Conservation (phyloP, 2,113 vertebrate species). For the Calidris pygmaea region DNA sequence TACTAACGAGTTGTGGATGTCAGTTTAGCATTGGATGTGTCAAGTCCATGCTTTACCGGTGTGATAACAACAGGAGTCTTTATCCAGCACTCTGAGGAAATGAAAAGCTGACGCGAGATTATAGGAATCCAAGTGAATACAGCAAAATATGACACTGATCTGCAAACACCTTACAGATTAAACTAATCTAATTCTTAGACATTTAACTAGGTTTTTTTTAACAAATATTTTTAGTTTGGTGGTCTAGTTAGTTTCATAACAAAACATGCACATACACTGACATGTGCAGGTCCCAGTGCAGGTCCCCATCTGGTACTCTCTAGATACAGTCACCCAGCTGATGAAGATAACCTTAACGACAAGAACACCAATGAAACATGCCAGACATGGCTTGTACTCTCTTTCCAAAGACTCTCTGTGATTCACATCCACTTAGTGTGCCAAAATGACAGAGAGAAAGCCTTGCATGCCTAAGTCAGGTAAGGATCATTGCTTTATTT, state of each 20-base stretch:
- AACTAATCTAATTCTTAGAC: not conserved
- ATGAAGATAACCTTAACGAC: not conserved
- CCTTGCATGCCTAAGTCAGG: not conserved
- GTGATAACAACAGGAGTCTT: slow-evolving; percentile 41
- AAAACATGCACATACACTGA: not conserved
- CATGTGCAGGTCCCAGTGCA: not conserved
- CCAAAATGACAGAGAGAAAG: not conserved
- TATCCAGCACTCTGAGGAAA: not conserved
- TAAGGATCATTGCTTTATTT: not conserved
- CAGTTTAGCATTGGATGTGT: slow-evolving; percentile 57
- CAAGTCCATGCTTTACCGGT: slow-evolving; percentile 45
- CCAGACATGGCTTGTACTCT: not conserved
- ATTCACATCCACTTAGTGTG: not conserved
- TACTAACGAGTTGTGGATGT: slow-evolving; percentile 70
- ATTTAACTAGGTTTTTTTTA: not conserved
- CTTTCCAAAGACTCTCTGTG: not conserved
- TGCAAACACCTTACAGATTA: not conserved
- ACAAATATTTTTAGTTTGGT: not conserved
- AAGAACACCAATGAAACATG: not conserved
- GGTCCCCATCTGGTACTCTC: not conserved
- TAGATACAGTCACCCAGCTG: not conserved
- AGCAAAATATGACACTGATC: slow-evolving; percentile 36
- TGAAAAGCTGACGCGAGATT: slow-evolving; percentile 17
- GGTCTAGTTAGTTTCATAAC: not conserved
- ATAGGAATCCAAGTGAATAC: slow-evolving; percentile 35